A percentile compares a stretch with the other conserved stretches of the same genome.
Conservation (phyloP, 64 coral and sea anemone species). For the Actinia equina region DNA sequence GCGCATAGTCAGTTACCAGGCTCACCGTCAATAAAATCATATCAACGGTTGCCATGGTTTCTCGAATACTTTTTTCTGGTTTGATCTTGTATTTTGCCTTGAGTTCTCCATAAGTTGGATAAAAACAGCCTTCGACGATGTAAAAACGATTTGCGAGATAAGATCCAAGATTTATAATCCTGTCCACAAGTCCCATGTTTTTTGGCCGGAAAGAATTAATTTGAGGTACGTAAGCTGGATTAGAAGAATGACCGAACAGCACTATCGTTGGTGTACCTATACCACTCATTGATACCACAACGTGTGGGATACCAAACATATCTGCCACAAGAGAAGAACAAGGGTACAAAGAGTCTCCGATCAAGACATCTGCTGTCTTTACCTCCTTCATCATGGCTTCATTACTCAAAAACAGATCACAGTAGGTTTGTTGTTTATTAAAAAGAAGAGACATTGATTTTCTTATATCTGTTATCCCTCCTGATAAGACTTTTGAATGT, state of each 20-base stretch:
- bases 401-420: slow-evolving; percentile 21
- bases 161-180: slow-evolving; percentile 23
- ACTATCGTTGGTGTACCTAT: not conserved
- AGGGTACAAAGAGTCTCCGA: slow-evolving; percentile 33
- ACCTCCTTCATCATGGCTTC: not conserved
- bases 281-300: not conserved
- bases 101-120: slow-evolving; percentile 14
- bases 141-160: not conserved
- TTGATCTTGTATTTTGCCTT: slow-evolving; percentile 37
- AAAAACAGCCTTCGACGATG: not conserved
- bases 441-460: not conserved
- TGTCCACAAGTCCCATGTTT: slow-evolving; percentile 32
- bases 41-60: slow-evolving; percentile 30
- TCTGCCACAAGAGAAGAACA: slow-evolving; percentile 41
- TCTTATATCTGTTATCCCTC: not conserved
- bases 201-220: not conserved
- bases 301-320: slow-evolving; percentile 34
- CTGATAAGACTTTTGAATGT: not conserved
- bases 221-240: slow-evolving; percentile 27
- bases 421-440: not conserved
- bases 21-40: slow-evolving; percentile 34
- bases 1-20: slow-evolving; percentile 26
- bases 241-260: not conserved
- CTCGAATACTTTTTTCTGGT: slow-evolving; percentile 29
- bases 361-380: slow-evolving; percentile 37